phyloP scores from a whole-genome alignment of 2,888 invertebrate species.

The Chelonus formosanus region DNA sequence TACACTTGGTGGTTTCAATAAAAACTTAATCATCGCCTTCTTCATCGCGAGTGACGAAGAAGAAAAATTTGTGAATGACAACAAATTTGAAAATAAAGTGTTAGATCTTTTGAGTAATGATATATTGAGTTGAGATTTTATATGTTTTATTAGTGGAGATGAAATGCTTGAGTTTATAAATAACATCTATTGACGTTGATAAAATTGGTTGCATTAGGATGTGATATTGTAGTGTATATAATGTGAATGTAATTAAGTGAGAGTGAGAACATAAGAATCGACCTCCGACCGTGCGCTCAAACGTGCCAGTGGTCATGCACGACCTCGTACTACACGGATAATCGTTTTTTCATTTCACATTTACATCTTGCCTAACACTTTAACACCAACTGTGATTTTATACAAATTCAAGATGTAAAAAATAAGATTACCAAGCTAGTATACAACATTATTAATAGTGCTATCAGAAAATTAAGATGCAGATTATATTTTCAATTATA shows the following conservation, averaged over 20 bases:
- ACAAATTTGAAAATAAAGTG: slow-evolving; percentile 3
- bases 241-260: slow-evolving; percentile 38
- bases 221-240: slow-evolving; percentile 25
- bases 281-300: too few relatives aligned
- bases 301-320: too few relatives aligned
- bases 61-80: neutral
- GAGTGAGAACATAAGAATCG: slow-evolving; percentile 1
- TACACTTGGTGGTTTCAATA: slow-evolving; percentile 10
- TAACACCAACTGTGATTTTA: too few relatives aligned
- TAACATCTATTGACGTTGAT: neutral
- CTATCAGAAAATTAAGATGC: too few relatives aligned
- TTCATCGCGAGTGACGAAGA: slow-evolving; percentile 6
- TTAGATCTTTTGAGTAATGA: neutral
- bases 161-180: neutral
- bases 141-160: neutral
- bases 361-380: too few relatives aligned
- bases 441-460: too few relatives aligned
- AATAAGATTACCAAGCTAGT: too few relatives aligned
- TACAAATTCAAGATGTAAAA: too few relatives aligned
- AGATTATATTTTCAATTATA: too few relatives aligned
- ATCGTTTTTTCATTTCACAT: too few relatives aligned
- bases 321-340: too few relatives aligned
- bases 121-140: neutral
- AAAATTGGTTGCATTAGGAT: neutral
- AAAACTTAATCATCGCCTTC: slow-evolving; percentile 30